Evolutionary conservation across 2,888 invertebrate genomes (phyloP), one percentile per base, ranked within the genome.

Genomic region (Drosophila anceps): DNA sequence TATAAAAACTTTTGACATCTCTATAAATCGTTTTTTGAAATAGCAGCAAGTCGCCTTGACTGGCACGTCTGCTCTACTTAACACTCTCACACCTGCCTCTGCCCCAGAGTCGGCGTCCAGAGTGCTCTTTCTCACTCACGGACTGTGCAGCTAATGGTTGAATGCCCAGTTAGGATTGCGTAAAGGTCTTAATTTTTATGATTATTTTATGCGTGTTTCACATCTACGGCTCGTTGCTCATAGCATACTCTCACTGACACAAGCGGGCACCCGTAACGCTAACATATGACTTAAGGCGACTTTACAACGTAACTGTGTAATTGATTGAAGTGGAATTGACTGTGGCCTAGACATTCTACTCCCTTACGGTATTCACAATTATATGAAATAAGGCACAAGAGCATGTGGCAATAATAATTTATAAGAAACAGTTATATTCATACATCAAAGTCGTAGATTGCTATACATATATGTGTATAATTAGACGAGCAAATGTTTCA

Each of bases 181-280:
- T 76, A 82, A 88, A 67, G 54, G 69, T 73, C 70, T 90, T 77
- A 70, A 83, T 77, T 79, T 87, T 82, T 81, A 81, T 75, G 82
- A 82, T 87, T 84, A 85, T 90, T 90, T 86, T 90, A 88, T 85
- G 81, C 86, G 74, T 73, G 55, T 75, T 81, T 75, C 70, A 73
- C 74, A 70, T 80, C 77, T 71, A 73, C 81, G 85, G 76, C 79
- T 76, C 72, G 82, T 75, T 89, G 85, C 63, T 67, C 68, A 67
- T 29, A 79, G 69, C 73, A 64, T 46, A 60, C 58, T 63, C 43
- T 64, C 54, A 51, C 63, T 59, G 68, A 71, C 60, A 59, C 68
- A 59, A 44, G 51, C 50, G 46, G 55, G 57, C 60, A 67, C 33
- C 53, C 65, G 61, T 72, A 69, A 61, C 62, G 54, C n/a, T 39